Conservation (phyloP, 1,140 invertebrate species). For the Bombus waltoni region DNA sequence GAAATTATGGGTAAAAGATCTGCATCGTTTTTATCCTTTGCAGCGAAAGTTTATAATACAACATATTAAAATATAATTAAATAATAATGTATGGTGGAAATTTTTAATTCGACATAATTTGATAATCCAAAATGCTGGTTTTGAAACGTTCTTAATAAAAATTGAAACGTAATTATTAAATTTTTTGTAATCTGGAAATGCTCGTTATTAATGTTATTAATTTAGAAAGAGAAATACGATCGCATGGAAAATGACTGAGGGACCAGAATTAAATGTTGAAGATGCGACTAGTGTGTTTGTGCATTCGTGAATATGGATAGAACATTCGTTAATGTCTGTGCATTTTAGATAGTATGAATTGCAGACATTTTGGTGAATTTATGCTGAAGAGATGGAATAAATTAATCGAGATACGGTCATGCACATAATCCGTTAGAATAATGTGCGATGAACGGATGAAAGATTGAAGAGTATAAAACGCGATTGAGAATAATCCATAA, state of each 20-base stretch:
- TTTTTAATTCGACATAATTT: too few relatives aligned
- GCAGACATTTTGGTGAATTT: neutral
- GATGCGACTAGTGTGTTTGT: neutral
- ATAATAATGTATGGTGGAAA: too few relatives aligned
- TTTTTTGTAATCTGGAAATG: neutral
- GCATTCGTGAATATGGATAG: slow-evolving; percentile 4
- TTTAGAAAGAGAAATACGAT: neutral
- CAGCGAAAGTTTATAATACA: too few relatives aligned
- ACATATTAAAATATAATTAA: too few relatives aligned
- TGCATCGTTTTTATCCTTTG: too few relatives aligned
- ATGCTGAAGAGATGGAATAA: neutral
- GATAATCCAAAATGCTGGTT: too few relatives aligned
- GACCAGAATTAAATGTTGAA: neutral
- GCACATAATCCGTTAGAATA: slow-evolving; percentile 15
- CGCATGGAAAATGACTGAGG: neutral
- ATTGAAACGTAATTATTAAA: neutral
- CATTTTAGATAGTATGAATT: neutral
- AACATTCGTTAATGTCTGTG: neutral
- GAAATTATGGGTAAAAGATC: too few relatives aligned
- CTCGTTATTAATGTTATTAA: too few relatives aligned
- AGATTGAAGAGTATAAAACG: neutral
- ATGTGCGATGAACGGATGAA: neutral
- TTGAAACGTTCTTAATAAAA: too few relatives aligned
- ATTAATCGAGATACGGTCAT: neutral
- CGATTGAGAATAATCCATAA: neutral